Evolutionary conservation across 2,113 vertebrate species (phyloP).

Genomic region (Paramormyrops kingsleyae): DNA sequence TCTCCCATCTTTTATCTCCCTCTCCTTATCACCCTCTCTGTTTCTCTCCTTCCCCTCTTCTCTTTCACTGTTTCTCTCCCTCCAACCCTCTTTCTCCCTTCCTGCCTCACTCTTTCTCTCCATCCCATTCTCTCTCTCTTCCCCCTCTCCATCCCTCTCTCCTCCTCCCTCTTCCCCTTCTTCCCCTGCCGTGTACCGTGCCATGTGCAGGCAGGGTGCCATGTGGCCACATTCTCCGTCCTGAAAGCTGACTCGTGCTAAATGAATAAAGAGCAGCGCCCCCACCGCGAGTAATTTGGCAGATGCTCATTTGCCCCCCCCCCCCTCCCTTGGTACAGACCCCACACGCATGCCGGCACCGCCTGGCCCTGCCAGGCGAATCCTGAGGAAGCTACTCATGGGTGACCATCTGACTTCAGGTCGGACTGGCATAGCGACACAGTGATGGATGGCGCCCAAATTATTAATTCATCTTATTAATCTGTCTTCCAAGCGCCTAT

Average conservation of each 20-base stretch:
- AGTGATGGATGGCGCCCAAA: not conserved
- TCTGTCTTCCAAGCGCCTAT: not conserved
- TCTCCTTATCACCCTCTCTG: not conserved
- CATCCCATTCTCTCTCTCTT: not conserved
- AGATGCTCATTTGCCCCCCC: not conserved
- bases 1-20: not conserved
- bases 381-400: not conserved
- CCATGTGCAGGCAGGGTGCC: conserved; percentile 27
- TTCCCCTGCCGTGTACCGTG: conserved; percentile 50
- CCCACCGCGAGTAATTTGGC: not conserved
- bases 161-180: conserved; percentile 43
- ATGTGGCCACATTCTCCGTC: not conserved
- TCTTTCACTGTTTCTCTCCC: not conserved
- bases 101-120: not conserved
- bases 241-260: not conserved
- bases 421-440: not conserved
- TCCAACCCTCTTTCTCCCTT: not conserved
- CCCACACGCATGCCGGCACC: not conserved
- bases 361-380: not conserved
- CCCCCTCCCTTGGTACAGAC: not conserved
- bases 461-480: not conserved
- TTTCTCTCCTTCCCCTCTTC: not conserved
- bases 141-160: not conserved
- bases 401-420: not conserved
- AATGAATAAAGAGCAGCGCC: not conserved